Evolutionary conservation across 2,113 vertebrate genomes (phyloP).

Genomic region (Tapirus terrestris): DNA sequence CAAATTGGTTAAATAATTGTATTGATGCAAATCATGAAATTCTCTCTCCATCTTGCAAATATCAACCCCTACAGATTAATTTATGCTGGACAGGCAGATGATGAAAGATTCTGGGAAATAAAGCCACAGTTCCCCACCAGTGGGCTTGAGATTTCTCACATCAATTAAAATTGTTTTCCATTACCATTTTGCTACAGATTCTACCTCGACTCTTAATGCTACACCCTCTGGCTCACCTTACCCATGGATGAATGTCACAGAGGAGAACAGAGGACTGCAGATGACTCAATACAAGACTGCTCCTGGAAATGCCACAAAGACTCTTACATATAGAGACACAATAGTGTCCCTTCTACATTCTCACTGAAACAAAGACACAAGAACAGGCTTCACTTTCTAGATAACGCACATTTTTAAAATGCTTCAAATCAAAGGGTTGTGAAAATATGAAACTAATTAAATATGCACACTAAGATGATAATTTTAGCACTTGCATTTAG

Average conservation of each 20-base stretch:
- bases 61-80: not conserved
- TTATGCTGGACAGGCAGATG: not conserved
- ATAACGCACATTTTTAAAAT: slow-evolving; percentile 4
- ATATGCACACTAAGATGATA: not conserved
- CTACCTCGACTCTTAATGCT: not conserved
- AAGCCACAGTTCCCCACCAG: not conserved
- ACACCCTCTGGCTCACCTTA: not conserved
- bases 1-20: not conserved
- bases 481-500: slow-evolving; percentile 37
- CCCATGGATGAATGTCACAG: not conserved
- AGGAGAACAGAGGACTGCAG: not conserved
- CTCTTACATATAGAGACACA: not conserved
- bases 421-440: not conserved
- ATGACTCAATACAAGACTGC: not conserved
- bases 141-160: not conserved
- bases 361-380: slow-evolving; percentile 22
- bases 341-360: not conserved
- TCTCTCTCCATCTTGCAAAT: not conserved
- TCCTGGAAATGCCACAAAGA: not conserved
- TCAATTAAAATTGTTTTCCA: not conserved
- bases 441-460: slow-evolving; percentile 53
- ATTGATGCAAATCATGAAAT: not conserved
- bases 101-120: not conserved
- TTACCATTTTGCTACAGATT: not conserved
- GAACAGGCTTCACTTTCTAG: not conserved